phyloP scores from a whole-genome alignment of 2,113 vertebrate species.

The Noturus placidus region DNA sequence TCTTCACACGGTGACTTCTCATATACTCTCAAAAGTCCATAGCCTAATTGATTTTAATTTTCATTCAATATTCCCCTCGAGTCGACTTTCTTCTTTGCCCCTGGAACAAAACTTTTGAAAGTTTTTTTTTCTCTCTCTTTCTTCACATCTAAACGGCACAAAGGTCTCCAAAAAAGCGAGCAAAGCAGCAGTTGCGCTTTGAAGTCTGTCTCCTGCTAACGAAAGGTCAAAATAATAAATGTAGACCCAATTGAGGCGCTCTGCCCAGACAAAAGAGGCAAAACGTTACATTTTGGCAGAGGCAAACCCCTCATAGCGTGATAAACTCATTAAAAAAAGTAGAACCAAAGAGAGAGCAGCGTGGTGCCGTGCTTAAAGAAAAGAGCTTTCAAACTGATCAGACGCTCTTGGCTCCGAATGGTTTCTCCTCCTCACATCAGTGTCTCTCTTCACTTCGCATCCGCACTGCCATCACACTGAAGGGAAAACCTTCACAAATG shows the following conservation, averaged over 20 bases:
- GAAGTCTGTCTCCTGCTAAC: slow-evolving; percentile 71
- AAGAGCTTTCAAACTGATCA: slow-evolving; percentile 71
- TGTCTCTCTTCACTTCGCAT: slow-evolving; percentile 53
- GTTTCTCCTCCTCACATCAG: slow-evolving; percentile 57
- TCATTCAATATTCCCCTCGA: slow-evolving; percentile 74
- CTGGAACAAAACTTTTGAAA: slow-evolving; percentile 75
- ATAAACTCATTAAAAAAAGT: slow-evolving; percentile 82
- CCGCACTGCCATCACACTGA: slow-evolving; percentile 56
- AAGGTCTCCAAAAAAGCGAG: slow-evolving; percentile 68
- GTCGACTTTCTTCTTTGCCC: slow-evolving; percentile 70
- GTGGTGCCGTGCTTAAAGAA: slow-evolving; percentile 71
- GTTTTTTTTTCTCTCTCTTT: too few relatives aligned
- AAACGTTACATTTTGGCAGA: slow-evolving; percentile 79
- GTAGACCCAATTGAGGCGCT: slow-evolving; percentile 82
- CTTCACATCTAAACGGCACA: slow-evolving; percentile 69
- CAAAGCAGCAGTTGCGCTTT: slow-evolving; percentile 70
- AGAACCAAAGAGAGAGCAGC: slow-evolving; percentile 76
- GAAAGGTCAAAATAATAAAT: slow-evolving; percentile 90
- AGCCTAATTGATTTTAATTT: slow-evolving; percentile 83
- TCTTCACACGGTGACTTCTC: slow-evolving; percentile 68
- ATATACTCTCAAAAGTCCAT: slow-evolving; percentile 71
- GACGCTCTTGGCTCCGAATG: slow-evolving; percentile 70
- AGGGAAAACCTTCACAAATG: slow-evolving; percentile 1
- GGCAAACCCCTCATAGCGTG: slow-evolving; percentile 75
- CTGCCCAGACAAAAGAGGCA: slow-evolving; percentile 73